Evolutionary conservation across 53 echinoderm and acorn worm species (phyloP), one percentile per base, ranked within the genome.

Genomic region (Glandiceps talaboti): DNA sequence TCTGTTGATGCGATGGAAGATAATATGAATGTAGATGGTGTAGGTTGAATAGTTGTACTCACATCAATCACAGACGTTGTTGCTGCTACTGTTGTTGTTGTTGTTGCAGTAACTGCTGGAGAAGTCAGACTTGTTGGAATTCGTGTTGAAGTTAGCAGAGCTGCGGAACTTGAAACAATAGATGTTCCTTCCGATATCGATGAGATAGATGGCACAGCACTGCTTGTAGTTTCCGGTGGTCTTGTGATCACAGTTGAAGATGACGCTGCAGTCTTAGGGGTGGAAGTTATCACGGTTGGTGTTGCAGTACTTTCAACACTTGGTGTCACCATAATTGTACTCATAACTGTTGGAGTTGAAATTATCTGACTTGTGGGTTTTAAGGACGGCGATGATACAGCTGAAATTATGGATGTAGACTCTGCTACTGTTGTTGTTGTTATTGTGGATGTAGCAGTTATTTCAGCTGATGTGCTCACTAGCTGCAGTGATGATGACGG

Each of bases 381-480:
- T 27, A 33, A 31, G 27, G 76, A 25, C 30, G 28, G 29, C 74
- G 86, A 83, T 78, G 86, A 14, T 29, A 33, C 0, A 75, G 83
- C 78, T 78, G 79, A 83, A 14, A 28, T 30, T 31, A 76, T 27
- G 0, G 25, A 12, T 76, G 76, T 30, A 76, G 31, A 14, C 30
- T 28, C 29, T 1, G 76, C 29, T n/a, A 79, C 28, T 33, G 75
- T 29, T 45, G 82, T 78, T 27, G 81, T 30, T 1, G 74, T 10
- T 14, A 25, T 29, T 25, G 31, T 75, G 30, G 75, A 26, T 27
- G 82, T 79, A 79, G 83, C 31, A 28, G 79, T 29, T 29, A 78
- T 32, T 75, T 32, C 27, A 0, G 31, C 1, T 26, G 26, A 25
- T 31, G 74, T 25, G 29, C 28, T 76, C 77, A 77, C 1, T 31